Evolutionary conservation across 1,140 invertebrate species (phyloP), one percentile per base, ranked within the genome.

Genomic region (Ceratina calcarata): DNA sequence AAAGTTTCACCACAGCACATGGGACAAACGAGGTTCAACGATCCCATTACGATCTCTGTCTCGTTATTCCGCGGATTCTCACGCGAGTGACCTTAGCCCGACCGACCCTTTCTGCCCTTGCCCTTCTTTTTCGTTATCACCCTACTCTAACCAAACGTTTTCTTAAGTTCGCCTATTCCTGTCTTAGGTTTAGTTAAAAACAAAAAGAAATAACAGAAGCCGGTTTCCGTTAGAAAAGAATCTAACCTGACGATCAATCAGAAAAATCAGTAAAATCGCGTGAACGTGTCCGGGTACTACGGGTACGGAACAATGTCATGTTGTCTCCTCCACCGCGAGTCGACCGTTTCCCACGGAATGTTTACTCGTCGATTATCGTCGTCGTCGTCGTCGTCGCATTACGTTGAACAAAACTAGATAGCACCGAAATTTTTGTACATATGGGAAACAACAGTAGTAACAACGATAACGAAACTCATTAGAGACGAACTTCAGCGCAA

Each of bases 1-100:
- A 96, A 96, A 69, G 91, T 93, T 89, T 94, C 93, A 64, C 93
- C 93, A 84, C 95, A 96, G 85, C 95, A 96, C 89, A 95, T 93
- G 7, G 95, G 95, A 83, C 95, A 96, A 74, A 93, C 89, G 20
- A 95, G 88, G 77, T 88, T 89, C 81, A 92, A 82, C 32, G 93
- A 93, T 88, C 93, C 94, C 94, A 95, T 95, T 69, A 88, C n/a
- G n/a, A n/a, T 74, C 32, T 74, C 49, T 53, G 20, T 58, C 32
- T 1, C 27, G 27, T 32, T 32, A 32, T 66, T 61, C 15, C 18
- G 51, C 15, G 51, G 16, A 51, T 37, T 10, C 45, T 74, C 32
- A n/a, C 53, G 32, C 58, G 8, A 8, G 49, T 73, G 49, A 79
- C 62, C 45, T 64, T 79, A 74, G 74, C 22, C 62, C 66, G 78